Evolutionary conservation across 1,140 invertebrate species (phyloP).

Genomic region (Potamilus streckersoni): DNA sequence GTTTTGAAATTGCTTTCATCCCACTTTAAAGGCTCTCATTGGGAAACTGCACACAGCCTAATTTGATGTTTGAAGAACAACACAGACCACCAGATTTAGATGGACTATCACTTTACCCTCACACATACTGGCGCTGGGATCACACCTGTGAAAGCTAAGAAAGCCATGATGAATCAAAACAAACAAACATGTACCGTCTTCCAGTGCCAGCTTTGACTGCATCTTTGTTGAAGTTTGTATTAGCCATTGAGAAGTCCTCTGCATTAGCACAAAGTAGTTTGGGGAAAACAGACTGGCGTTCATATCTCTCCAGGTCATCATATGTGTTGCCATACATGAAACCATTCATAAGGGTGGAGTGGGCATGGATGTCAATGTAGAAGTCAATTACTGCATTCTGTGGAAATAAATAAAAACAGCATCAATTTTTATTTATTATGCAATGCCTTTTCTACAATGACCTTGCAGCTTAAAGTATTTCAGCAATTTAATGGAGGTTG

Average conservation of each 20-base stretch:
- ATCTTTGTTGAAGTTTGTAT: slow-evolving; percentile 93
- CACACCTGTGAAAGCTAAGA: too few species aligned
- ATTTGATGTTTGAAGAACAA: too few species aligned
- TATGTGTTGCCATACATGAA: slow-evolving; percentile 98
- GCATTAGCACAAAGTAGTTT: slow-evolving; percentile 87
- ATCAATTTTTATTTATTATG: not conserved
- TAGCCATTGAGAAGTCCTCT: slow-evolving; percentile 83
- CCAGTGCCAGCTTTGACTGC: slow-evolving; percentile 87
- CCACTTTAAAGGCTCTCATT: too few species aligned
- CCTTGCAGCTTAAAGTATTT: not conserved
- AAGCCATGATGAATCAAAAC: too few species aligned
- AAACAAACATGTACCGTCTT: slow-evolving; percentile 74
- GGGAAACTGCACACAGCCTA: too few species aligned
- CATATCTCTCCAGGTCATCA: slow-evolving; percentile 76
- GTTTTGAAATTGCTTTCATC: too few species aligned
- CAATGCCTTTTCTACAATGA: not conserved
- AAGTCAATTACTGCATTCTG: slow-evolving; percentile 84
- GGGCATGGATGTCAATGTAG: slow-evolving; percentile 94
- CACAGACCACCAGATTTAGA: too few species aligned
- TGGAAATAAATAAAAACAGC: not conserved
- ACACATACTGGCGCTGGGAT: too few species aligned
- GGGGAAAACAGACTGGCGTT: slow-evolving; percentile 80
- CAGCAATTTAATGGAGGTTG: not conserved
- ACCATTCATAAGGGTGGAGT: slow-evolving; percentile 89
- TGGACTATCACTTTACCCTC: too few species aligned